Conservation (phyloP, 2,797 vertebrate genomes). For the Artibeus lituratus region DNA sequence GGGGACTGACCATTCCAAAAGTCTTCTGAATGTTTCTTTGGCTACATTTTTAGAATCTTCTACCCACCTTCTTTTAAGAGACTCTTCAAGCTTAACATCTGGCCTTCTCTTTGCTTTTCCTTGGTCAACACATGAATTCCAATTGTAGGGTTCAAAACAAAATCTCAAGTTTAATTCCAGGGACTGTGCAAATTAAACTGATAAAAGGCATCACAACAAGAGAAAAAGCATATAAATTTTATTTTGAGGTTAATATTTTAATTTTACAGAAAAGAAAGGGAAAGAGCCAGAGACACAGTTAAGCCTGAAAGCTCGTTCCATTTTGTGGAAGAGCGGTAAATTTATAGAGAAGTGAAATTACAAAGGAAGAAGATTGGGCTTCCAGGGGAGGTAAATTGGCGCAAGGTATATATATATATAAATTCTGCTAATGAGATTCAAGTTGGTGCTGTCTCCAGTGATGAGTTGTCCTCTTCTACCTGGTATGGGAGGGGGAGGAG, state of each 20-base stretch:
- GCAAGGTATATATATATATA: background rate
- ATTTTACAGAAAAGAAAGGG: background rate
- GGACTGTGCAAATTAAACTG: background rate
- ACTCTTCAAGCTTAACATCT: background rate
- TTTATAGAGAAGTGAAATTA: background rate
- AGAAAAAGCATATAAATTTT: background rate
- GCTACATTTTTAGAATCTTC: background rate
- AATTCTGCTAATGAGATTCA: background rate
- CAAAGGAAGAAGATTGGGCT: background rate
- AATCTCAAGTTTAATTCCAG: background rate
- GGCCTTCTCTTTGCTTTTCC: background rate
- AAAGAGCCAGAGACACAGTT: background rate
- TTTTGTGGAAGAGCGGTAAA: background rate
- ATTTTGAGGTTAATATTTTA: background rate
- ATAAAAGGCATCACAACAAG: background rate
- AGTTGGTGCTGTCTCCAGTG: background rate
- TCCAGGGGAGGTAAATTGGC: background rate
- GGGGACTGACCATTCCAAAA: background rate
- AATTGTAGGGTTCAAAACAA: background rate
- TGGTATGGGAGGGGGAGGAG: background rate
- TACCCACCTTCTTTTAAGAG: background rate
- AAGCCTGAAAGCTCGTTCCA: background rate
- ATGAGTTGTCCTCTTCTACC: background rate
- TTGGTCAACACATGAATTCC: background rate
- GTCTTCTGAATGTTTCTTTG: background rate